A percentile compares a stretch with the other conserved stretches of the same genome.
Conservation (phyloP, 1,140 invertebrate genomes). For the Zophobas morio region DNA sequence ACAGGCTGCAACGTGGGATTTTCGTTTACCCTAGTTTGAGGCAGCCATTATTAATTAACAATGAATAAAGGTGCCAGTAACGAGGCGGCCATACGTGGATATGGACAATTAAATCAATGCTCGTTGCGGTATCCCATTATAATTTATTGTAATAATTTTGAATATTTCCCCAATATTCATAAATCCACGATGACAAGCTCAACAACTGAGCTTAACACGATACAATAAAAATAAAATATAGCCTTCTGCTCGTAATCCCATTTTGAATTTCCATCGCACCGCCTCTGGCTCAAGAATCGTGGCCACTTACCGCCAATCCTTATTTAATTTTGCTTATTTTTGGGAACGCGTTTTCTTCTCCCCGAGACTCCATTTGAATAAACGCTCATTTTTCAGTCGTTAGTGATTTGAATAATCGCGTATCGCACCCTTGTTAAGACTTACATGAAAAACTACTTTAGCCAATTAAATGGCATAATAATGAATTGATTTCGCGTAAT, state of each 20-base stretch:
- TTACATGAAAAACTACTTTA: conserved; percentile 58
- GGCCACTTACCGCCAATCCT: conserved; percentile 29
- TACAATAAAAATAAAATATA: conserved; percentile 27
- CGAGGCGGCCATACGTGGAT: no score
- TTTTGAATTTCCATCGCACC: conserved; percentile 4
- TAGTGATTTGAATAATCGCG: conserved; percentile 37
- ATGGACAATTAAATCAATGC: no score
- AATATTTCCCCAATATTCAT: conserved; percentile 17
- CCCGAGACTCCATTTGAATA: conserved; percentile 47
- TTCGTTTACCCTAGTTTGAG: no score
- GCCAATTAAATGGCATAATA: conserved; percentile 57
- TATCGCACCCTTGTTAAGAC: conserved; percentile 50
- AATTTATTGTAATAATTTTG: not conserved
- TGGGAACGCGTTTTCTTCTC: conserved; percentile 15
- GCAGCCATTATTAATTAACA: no score
- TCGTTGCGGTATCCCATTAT: no score
- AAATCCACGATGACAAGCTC: conserved; percentile 16
- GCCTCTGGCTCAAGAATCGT: conserved; percentile 14
- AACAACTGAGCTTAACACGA: conserved; percentile 24
- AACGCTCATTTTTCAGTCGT: conserved; percentile 46
- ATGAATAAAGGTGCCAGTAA: no score
- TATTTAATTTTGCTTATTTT: conserved; percentile 37
- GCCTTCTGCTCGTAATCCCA: conserved; percentile 22
- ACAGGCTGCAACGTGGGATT: not conserved
- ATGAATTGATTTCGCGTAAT: conserved; percentile 57